Evolutionary conservation across 2,888 invertebrate genomes (phyloP).

Genomic region (Pyrgus malvae): DNA sequence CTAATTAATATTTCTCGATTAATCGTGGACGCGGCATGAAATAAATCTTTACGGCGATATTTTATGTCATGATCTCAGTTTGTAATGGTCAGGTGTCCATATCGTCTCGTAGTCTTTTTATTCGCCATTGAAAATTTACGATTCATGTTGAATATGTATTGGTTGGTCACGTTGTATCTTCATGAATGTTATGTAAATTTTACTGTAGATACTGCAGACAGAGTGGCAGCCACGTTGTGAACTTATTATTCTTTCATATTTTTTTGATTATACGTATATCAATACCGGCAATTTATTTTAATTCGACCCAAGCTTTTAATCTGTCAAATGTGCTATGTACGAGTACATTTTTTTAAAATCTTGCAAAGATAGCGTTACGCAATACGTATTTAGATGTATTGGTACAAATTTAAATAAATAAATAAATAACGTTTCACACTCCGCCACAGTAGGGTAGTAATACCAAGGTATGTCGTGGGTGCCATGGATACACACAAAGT

Average conservation of each 20-base stretch:
- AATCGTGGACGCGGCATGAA: conserved; percentile 52
- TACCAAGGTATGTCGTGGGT: too few species aligned
- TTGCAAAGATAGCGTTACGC: too few species aligned
- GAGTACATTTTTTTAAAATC: too few species aligned
- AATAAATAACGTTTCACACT: too few species aligned
- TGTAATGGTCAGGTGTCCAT: conserved; percentile 60
- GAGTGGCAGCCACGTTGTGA: conserved; percentile 59
- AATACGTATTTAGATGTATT: too few species aligned
- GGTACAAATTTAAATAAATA: too few species aligned
- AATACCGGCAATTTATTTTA: too few species aligned
- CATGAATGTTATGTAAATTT: conserved; percentile 63
- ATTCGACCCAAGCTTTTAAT: too few species aligned
- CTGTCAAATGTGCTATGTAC: too few species aligned
- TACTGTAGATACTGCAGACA: conserved; percentile 59
- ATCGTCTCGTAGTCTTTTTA: conserved; percentile 53
- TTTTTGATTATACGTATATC: too few species aligned
- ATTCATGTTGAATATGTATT: conserved; percentile 56
- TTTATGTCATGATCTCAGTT: conserved; percentile 51
- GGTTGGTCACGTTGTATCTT: conserved; percentile 55
- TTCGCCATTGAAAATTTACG: conserved; percentile 62
- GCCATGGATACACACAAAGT: too few species aligned
- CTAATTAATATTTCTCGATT: conserved; percentile 68
- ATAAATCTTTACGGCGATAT: conserved; percentile 60
- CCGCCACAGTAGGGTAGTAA: too few species aligned
- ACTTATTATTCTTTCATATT: neutral